Evolutionary conservation across 2,888 invertebrate species (phyloP).

Genomic region (Onchidella celtica): DNA sequence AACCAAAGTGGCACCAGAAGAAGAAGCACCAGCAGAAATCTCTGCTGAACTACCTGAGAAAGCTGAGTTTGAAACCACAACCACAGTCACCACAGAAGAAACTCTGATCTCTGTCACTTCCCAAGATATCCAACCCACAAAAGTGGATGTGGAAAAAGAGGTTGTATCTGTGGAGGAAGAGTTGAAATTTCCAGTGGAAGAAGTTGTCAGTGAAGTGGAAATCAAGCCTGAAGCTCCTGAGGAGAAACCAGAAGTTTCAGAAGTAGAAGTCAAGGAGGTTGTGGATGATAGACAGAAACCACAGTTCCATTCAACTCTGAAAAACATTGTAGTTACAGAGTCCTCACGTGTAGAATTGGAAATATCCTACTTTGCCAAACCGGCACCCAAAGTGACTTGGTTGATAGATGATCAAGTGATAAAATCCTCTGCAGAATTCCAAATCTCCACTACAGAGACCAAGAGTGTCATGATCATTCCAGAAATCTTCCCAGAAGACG

Average conservation of each 20-base stretch:
- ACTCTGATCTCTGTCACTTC: constrained; percentile 36
- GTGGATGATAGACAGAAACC: constrained; percentile 50
- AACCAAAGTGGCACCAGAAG: constrained; percentile 33
- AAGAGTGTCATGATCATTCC: constrained; percentile 76
- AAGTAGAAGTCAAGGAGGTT: constrained; percentile 44
- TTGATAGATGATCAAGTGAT: constrained; percentile 83
- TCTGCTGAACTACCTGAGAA: constrained; percentile 41
- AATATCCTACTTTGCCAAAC: constrained; percentile 65
- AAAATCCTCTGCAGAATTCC: constrained; percentile 76
- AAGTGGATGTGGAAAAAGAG: constrained; percentile 53
- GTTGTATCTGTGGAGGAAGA: constrained; percentile 52
- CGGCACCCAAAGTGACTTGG: constrained; percentile 77
- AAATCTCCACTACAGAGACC: constrained; percentile 50
- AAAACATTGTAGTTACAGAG: constrained; percentile 50
- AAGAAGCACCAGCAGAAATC: constrained; percentile 41
- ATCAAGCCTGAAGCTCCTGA: constrained; percentile 35
- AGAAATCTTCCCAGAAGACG: constrained; percentile 68
- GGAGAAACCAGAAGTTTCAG: constrained; percentile 46
- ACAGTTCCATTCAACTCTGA: constrained; percentile 48
- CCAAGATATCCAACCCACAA: constrained; percentile 12
- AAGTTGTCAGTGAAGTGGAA: constrained; percentile 48
- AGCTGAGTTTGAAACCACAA: background rate
- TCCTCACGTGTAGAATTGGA: constrained; percentile 46
- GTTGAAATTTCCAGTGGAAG: constrained; percentile 38
- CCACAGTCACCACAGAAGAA: background rate